Evolutionary conservation across 2,888 invertebrate species (phyloP).

Genomic region (Scelioninae gen. 2): DNA sequence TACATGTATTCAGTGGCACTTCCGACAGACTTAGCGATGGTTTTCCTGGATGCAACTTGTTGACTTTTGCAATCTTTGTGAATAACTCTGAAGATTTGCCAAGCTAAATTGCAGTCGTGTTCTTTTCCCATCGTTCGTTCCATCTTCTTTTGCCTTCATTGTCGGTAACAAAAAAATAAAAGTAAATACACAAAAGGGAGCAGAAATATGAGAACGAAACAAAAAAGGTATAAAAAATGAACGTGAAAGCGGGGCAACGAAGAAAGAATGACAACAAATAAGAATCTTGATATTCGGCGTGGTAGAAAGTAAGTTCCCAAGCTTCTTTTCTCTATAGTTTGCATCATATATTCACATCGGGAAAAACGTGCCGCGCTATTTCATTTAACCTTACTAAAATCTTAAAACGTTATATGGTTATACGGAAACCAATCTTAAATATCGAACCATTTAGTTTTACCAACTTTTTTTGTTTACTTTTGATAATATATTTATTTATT

Average conservation of each 20-base stretch:
- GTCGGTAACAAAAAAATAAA: conserved; percentile 12
- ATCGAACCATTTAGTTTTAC: too few relatives aligned
- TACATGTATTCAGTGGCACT: conserved; percentile 30
- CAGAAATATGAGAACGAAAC: neutral
- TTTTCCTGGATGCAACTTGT: conserved; percentile 43
- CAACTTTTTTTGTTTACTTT: too few relatives aligned
- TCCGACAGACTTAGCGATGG: conserved; percentile 25
- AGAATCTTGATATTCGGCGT: conserved; percentile 12
- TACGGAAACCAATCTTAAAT: too few relatives aligned
- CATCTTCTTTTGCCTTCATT: conserved; percentile 21
- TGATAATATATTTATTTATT: too few relatives aligned
- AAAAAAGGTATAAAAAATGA: neutral
- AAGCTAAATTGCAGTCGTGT: conserved; percentile 30
- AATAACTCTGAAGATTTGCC: conserved; percentile 41
- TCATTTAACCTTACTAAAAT: conserved; percentile 29
- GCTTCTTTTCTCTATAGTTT: conserved; percentile 30
- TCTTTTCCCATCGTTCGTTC: conserved; percentile 24
- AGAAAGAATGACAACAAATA: conserved; percentile 35
- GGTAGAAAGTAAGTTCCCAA: conserved; percentile 9
- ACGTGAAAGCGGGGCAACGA: conserved; percentile 20
- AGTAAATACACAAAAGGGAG: conserved; percentile 28
- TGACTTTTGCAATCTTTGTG: conserved; percentile 46
- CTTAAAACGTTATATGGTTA: conserved; percentile 9
- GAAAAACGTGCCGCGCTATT: too few relatives aligned
- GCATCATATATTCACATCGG: too few relatives aligned